Evolutionary conservation across 2,113 vertebrate species (phyloP), one percentile per base, ranked within the genome.

Genomic region (Entelurus aequoreus): DNA sequence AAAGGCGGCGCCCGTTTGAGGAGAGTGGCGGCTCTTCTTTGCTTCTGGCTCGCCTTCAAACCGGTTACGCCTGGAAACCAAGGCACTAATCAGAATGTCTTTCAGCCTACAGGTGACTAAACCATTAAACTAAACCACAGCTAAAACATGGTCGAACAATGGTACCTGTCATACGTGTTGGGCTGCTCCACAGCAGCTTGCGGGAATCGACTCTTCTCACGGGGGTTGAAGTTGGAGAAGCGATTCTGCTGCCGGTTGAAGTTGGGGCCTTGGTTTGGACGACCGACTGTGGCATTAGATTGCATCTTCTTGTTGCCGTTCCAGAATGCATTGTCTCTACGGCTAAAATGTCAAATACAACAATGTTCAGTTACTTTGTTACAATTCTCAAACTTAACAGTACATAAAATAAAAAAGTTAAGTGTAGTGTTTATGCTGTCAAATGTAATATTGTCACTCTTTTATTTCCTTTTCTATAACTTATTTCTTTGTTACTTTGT

Each of bases 271-370:
- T 97, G 95, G 77, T 92, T 81, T 1, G 96, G 90, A 13, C 94
- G 92, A n/a, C 90, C 88, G 36, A 95, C 95, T 21, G 93, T 85
- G 50, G 13, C 46, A 61, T 95, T 94, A 0, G 94, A 74, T 72
- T 91, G 83, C 69, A 98, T 91, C 86, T 98, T 98, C 85, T 99
- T 99, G 77, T 78, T 94, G 48, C 94, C 92, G 4, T 88, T 96
- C 97, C 97, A 99, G 74, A 94, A 99, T 2, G 93, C 80, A 51
- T 95, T 93, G 2, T 98, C 95, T 73, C 96, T 91, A 72, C 96
- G 95, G 52, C 62, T 87, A 57, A 69, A 74, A 78, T 10, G 58
- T 44, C 12, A 16, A 67, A 57, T 6, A 78, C 6, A 68, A 68
- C 7, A 28, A 28, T 28, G 28, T 28, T 28, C 28, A 28, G 28